phyloP scores from a whole-genome alignment of 1,140 invertebrate genomes.

The Zophobas atratus region DNA sequence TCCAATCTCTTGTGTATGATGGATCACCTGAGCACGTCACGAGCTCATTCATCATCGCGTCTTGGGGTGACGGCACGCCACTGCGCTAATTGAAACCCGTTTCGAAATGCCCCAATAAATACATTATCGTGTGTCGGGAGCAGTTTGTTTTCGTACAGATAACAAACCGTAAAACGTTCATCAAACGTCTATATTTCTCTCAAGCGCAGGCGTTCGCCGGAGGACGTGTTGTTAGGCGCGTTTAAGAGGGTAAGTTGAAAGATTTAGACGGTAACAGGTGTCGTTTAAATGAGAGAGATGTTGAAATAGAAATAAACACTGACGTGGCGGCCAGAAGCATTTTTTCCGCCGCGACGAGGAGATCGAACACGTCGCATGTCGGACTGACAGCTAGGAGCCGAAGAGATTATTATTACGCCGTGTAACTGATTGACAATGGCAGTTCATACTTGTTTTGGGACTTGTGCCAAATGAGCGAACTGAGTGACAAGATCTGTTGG shows the following conservation, averaged over 20 bases:
- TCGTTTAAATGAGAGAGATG: constrained; percentile 36
- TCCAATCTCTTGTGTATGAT: constrained; percentile 66
- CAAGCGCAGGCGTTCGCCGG: constrained; percentile 34
- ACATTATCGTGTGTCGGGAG: constrained; percentile 48
- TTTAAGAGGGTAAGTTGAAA: constrained; percentile 44
- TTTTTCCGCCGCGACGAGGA: neutral
- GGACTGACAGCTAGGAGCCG: constrained; percentile 1
- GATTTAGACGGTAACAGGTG: constrained; percentile 51
- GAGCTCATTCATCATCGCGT: constrained; percentile 63
- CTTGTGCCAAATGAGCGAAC: constrained; percentile 42
- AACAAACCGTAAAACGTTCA: constrained; percentile 57
- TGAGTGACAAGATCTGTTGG: constrained; percentile 48
- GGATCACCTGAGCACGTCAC: constrained; percentile 65
- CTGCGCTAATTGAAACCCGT: constrained; percentile 57
- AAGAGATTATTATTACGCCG: constrained; percentile 34
- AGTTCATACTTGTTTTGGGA: constrained; percentile 44
- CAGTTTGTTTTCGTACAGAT: constrained; percentile 54
- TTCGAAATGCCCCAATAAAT: constrained; percentile 45
- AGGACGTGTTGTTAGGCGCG: constrained; percentile 39
- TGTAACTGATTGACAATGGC: constrained; percentile 45
- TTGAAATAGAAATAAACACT: constrained; percentile 5
- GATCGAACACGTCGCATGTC: neutral
- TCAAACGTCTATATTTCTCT: constrained; percentile 55
- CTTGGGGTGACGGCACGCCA: constrained; percentile 52
- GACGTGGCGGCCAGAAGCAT: constrained; percentile 10